Conservation (phyloP, 2,113 vertebrate species). For the Oophaga pumilio region DNA sequence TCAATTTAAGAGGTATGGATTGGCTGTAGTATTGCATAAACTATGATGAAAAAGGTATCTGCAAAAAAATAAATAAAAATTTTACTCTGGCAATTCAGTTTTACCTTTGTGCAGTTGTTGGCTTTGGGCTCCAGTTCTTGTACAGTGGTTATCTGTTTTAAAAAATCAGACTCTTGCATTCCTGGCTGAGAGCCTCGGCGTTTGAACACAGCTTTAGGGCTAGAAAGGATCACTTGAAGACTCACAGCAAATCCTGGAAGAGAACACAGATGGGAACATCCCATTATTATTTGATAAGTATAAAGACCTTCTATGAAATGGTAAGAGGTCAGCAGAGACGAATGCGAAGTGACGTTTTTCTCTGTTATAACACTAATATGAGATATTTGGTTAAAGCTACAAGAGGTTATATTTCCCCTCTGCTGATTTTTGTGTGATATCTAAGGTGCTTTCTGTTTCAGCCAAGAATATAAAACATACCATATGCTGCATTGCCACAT, state of each 20-base stretch:
- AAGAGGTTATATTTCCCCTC: not conserved
- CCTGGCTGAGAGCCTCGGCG: constrained; percentile 93
- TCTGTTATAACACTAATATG: too few species aligned
- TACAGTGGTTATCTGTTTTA: constrained; percentile 94
- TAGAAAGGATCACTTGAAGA: constrained; percentile 90
- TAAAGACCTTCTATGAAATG: not conserved
- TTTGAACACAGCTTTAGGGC: constrained; percentile 92
- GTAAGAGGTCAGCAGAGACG: not conserved
- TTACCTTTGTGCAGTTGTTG: constrained; percentile 94
- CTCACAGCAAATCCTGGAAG: constrained; percentile 92
- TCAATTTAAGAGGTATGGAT: constrained; percentile 42
- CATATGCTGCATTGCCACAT: not conserved
- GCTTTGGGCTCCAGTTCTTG: constrained; percentile 95
- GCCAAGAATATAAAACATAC: not conserved
- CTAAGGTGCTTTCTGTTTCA: not conserved
- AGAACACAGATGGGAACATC: not conserved
- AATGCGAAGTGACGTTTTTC: too few species aligned
- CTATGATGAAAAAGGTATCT: constrained; percentile 48
- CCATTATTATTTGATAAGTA: constrained; percentile 15
- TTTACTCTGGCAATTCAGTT: not conserved
- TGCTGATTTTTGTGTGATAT: not conserved
- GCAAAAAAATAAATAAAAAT: rapidly evolving
- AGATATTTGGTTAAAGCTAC: not conserved
- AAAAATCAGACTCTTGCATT: constrained; percentile 99
- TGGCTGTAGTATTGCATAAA: constrained; percentile 42